phyloP scores from a whole-genome alignment of 2,888 invertebrate genomes.

The Penaeus monodon region DNA sequence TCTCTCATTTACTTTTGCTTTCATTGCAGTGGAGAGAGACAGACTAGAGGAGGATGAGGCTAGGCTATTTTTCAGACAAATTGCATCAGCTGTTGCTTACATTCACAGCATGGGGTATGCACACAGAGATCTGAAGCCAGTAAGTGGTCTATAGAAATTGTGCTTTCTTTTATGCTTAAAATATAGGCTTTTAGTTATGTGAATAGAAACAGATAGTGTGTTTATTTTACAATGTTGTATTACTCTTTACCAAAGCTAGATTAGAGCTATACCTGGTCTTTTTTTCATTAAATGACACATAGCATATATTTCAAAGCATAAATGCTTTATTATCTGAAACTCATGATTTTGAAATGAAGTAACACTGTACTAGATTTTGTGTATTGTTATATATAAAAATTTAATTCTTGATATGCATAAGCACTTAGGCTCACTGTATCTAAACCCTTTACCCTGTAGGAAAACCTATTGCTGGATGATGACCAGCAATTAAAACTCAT shows the following conservation, averaged over 20 bases:
- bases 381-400: too few species aligned
- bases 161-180: background rate
- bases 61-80: slow-evolving; percentile 82
- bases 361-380: too few species aligned
- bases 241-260: too few species aligned
- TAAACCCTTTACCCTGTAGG: slow-evolving; percentile 72
- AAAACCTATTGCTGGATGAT: slow-evolving; percentile 82
- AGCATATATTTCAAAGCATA: too few species aligned
- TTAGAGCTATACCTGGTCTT: too few species aligned
- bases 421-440: background rate
- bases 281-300: too few species aligned
- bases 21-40: slow-evolving; percentile 77
- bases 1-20: slow-evolving; percentile 1
- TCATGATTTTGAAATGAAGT: too few species aligned
- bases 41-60: slow-evolving; percentile 80
- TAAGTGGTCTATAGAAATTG: slow-evolving; percentile 69
- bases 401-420: too few species aligned
- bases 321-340: too few species aligned
- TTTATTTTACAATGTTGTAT: background rate
- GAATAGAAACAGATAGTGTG: background rate
- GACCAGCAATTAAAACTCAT: slow-evolving; percentile 83
- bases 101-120: slow-evolving; percentile 82
- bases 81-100: slow-evolving; percentile 83
- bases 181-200: background rate
- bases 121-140: slow-evolving; percentile 86